These are phyloP conservation scores for Bujurquina vittata DNA, from an alignment of 2,113 vertebrate genomes.

Conservation along the genomic window DNA sequence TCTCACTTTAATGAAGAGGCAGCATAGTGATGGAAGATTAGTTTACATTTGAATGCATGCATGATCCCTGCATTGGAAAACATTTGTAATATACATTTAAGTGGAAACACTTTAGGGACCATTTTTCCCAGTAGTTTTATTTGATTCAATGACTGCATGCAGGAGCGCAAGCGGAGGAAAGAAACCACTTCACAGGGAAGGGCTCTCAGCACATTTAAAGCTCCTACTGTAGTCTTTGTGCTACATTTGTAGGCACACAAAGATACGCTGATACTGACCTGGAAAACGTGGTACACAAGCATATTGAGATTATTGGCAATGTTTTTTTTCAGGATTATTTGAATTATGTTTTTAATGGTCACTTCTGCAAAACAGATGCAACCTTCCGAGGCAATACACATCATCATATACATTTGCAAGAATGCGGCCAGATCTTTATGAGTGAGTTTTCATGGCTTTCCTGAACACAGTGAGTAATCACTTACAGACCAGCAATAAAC, in stretches of 20 bases:
- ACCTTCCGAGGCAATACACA: no score
- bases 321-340: not conserved
- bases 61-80: not conserved
- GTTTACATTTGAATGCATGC: not conserved
- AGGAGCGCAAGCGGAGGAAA: no score
- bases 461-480: not conserved
- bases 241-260: not conserved
- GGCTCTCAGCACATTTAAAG: no score
- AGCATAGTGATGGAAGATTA: not conserved
- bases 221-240: not conserved
- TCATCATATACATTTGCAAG: not conserved
- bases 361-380: no score
- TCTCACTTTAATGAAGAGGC: not conserved
- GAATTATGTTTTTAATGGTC: not conserved
- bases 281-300: accelerated
- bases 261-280: not conserved
- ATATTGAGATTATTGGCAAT: not conserved
- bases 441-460: not conserved
- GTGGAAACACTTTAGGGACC: no score
- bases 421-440: not conserved
- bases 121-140: not conserved
- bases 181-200: no score
- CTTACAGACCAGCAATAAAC: accelerated
- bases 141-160: not conserved
- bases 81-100: not conserved